These are phyloP conservation scores for Tenrec ecaudatus DNA, from an alignment of 2,113 vertebrate species.

Conservation along the genomic window DNA sequence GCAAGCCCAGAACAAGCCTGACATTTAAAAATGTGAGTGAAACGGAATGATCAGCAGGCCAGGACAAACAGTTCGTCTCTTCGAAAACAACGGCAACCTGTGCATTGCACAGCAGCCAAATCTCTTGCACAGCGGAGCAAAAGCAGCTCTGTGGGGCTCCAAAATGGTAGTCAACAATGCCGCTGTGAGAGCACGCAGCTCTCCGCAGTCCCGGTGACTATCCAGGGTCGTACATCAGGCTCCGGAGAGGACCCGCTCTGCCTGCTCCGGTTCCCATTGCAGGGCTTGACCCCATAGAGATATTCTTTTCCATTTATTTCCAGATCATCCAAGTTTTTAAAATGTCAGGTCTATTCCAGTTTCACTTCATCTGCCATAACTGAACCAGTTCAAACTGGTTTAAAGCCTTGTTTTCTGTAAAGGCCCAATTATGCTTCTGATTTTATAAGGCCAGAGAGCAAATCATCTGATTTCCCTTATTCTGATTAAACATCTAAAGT, in stretches of 20 bases:
- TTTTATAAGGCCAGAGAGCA: conserved; percentile 53
- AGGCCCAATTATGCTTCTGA: neutral
- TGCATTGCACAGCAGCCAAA: neutral
- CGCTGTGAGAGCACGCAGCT: neutral
- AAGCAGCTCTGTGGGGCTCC: neutral
- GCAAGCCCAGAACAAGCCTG: neutral
- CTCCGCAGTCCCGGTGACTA: neutral
- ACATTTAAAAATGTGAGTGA: neutral
- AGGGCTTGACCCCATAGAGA: neutral
- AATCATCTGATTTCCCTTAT: conserved; percentile 4
- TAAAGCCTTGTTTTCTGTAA: neutral
- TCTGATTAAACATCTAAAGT: neutral
- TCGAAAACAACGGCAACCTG: neutral
- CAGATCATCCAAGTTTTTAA: neutral
- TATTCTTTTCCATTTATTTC: too few species aligned
- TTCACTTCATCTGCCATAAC: neutral
- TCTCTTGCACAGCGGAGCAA: neutral
- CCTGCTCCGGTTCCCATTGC: neutral
- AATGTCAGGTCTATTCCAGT: neutral
- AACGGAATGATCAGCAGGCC: neutral
- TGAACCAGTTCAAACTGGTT: neutral
- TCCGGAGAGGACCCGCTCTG: neutral
- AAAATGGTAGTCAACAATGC: neutral
- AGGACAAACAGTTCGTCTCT: neutral
- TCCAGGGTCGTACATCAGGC: too few species aligned